A percentile compares a stretch with the other conserved stretches of the same genome.
phyloP scores from a whole-genome alignment of 2,888 invertebrate genomes.

The Mythimna albipuncta region DNA sequence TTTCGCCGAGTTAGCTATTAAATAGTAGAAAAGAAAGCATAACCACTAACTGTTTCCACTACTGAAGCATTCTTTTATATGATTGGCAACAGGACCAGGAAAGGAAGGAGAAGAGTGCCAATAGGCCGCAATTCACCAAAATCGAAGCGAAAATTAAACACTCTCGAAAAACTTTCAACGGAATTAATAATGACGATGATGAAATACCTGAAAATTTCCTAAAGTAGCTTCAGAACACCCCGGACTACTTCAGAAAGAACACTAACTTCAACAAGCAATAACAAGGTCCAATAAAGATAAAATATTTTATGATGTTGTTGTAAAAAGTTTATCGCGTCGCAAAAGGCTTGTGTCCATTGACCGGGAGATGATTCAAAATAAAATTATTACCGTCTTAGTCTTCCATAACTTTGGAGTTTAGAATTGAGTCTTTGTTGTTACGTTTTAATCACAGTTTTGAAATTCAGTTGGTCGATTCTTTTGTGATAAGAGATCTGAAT shows the following conservation, averaged over 20 bases:
- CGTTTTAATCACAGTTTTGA: constrained; percentile 32
- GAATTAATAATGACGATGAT: neutral
- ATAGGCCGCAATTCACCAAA: neutral
- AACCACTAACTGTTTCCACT: too few species aligned
- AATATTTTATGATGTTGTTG: constrained; percentile 58
- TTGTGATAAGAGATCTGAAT: neutral
- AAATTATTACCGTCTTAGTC: constrained; percentile 27
- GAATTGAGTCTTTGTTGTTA: constrained; percentile 13
- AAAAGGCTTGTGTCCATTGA: constrained; percentile 48
- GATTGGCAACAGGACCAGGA: too few species aligned
- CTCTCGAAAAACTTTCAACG: neutral
- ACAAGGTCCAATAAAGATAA: constrained; percentile 45
- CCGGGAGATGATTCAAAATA: constrained; percentile 25
- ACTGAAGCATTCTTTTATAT: too few species aligned
- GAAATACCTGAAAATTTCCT: neutral
- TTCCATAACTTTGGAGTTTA: constrained; percentile 20
- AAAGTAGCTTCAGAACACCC: constrained; percentile 1
- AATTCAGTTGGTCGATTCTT: neutral
- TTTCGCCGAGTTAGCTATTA: too few species aligned
- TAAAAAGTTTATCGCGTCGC: constrained; percentile 57
- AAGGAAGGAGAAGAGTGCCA: too few species aligned
- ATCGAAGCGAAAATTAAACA: neutral
- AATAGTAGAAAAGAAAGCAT: too few species aligned
- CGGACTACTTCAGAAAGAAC: neutral
- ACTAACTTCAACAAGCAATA: constrained; percentile 21